Conservation (phyloP, 64 coral and sea anemone genomes). For the Exaiptasia diaphana region DNA sequence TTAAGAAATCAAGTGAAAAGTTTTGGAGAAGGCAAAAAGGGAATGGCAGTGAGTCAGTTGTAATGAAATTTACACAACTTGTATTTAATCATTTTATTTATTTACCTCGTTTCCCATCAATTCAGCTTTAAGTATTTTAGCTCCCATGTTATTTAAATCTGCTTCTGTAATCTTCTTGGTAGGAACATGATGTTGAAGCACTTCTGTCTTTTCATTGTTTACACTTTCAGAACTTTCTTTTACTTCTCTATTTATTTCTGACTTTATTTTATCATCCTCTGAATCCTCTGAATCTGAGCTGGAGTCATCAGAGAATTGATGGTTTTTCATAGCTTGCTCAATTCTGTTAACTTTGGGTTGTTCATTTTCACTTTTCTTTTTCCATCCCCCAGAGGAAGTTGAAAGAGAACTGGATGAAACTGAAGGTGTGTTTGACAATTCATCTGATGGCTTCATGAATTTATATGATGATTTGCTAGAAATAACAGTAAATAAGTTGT, state of each 20-base stretch:
- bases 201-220: background rate
- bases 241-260: background rate
- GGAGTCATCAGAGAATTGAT: background rate
- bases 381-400: constrained; percentile 65
- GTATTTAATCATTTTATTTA: no score
- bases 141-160: constrained; percentile 64
- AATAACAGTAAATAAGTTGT: background rate
- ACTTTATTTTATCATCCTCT: background rate
- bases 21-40: no score
- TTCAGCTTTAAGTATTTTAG: constrained; percentile 35
- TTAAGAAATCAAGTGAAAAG: no score
- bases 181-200: constrained; percentile 11
- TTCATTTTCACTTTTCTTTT: constrained; percentile 44
- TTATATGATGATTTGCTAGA: background rate
- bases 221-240: constrained; percentile 12
- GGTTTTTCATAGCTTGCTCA: background rate
- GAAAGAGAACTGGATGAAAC: constrained; percentile 11
- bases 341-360: background rate
- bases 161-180: constrained; percentile 45
- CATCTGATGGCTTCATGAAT: constrained; percentile 22
- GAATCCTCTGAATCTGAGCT: background rate
- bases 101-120: constrained; percentile 62
- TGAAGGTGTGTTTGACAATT: constrained; percentile 1
- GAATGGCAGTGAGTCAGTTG: no score
- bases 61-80: no score